phyloP scores from a whole-genome alignment of 2,888 invertebrate genomes.

The Myopa tessellatipennis region DNA sequence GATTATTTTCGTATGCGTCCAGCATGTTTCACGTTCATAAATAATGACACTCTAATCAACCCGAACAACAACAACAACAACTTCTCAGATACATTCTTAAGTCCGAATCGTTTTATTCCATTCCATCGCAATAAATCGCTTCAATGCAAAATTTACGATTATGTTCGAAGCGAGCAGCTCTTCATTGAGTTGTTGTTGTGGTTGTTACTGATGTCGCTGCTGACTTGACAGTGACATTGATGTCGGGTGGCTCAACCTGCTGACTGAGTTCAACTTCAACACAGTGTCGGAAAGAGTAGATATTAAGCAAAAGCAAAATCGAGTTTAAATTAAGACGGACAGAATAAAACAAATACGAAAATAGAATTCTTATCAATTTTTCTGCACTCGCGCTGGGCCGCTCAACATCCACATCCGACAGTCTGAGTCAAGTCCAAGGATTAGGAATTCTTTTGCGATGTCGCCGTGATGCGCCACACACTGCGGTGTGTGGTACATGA shows the following conservation, averaged over 20 bases:
- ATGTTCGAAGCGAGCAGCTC: slow-evolving; percentile 17
- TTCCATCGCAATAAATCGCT: slow-evolving; percentile 42
- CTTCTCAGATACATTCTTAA: neutral
- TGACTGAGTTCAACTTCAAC: too few species aligned
- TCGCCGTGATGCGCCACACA: neutral
- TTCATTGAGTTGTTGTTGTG: neutral
- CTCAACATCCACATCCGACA: neutral
- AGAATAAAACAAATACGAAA: neutral
- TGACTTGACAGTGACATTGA: too few species aligned
- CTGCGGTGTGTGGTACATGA: neutral
- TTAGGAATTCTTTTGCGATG: neutral
- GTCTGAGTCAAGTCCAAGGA: neutral
- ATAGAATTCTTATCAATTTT: slow-evolving; percentile 34
- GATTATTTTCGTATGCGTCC: too few species aligned
- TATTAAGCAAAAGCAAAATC: too few species aligned
- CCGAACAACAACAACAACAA: neutral
- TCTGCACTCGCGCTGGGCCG: slow-evolving; percentile 23
- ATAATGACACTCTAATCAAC: too few species aligned
- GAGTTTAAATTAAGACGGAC: too few species aligned
- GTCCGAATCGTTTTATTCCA: slow-evolving; percentile 26
- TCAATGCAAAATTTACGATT: slow-evolving; percentile 44
- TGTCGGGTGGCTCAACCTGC: too few species aligned
- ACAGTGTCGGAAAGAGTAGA: too few species aligned
- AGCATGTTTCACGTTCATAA: too few species aligned
- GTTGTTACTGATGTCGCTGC: too few species aligned